These are phyloP conservation scores for Achatina immaculata DNA, from an alignment of 1,140 invertebrate genomes.

Conservation along the genomic window DNA sequence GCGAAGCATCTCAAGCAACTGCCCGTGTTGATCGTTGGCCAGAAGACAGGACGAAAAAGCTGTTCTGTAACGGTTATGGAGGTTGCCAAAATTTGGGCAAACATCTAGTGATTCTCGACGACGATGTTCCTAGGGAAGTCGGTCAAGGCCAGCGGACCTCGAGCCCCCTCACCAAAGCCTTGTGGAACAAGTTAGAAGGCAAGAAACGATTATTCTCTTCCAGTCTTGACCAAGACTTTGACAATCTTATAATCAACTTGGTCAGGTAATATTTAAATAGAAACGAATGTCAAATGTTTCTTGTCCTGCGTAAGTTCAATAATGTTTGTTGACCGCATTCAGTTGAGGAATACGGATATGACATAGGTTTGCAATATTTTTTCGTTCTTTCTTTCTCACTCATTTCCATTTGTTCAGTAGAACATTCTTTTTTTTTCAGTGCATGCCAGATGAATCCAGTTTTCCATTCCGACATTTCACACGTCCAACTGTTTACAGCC, in stretches of 20 bases:
- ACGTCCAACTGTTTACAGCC: too few species aligned
- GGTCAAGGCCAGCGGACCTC: neutral
- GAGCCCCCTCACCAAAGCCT: neutral
- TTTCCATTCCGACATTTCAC: too few species aligned
- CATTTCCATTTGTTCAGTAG: too few species aligned
- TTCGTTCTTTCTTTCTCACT: too few species aligned
- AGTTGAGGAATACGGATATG: too few species aligned
- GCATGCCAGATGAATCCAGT: too few species aligned
- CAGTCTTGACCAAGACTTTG: neutral
- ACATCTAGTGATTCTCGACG: neutral
- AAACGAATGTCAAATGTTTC: too few species aligned
- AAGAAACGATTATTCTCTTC: neutral
- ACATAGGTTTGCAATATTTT: too few species aligned
- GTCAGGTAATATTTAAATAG: neutral
- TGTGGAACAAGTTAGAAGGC: neutral
- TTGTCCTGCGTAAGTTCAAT: too few species aligned
- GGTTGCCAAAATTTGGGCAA: conserved; percentile 38
- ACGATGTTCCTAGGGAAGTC: neutral
- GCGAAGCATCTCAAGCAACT: neutral
- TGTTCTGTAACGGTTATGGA: conserved; percentile 47
- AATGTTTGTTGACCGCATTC: too few species aligned
- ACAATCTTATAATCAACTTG: neutral
- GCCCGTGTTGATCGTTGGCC: neutral
- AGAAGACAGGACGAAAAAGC: conserved; percentile 31
- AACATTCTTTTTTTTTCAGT: too few species aligned